phyloP scores from a whole-genome alignment of 2,797 vertebrate genomes.

The Anabacerthia variegaticeps region DNA sequence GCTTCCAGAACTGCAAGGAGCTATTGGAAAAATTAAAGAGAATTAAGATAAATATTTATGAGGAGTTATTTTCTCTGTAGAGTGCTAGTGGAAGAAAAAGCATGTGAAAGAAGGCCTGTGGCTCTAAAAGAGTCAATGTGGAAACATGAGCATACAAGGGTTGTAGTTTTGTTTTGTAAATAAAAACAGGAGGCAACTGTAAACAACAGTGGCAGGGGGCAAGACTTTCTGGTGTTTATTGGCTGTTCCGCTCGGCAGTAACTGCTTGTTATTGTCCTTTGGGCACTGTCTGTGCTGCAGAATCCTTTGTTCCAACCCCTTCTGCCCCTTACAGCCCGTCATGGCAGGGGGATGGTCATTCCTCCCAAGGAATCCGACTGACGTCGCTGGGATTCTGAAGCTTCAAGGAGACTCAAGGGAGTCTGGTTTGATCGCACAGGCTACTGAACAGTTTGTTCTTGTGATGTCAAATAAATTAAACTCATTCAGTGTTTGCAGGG shows the following conservation, averaged over 20 bases:
- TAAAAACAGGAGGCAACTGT: neutral
- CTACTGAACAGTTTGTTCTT: neutral
- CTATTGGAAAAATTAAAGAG: neutral
- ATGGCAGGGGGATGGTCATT: rapidly evolving
- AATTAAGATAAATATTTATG: neutral
- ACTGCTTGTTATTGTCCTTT: neutral
- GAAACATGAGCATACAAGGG: neutral
- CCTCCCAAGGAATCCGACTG: neutral
- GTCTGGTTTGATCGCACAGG: rapidly evolving
- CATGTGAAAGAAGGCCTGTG: neutral
- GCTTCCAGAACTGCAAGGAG: neutral
- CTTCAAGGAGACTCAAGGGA: neutral
- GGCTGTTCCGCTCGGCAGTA: neutral
- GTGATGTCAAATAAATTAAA: neutral
- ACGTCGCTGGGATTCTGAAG: neutral
- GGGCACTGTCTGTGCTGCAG: neutral
- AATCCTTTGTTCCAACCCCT: neutral
- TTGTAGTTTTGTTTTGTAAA: neutral
- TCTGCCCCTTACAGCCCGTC: rapidly evolving
- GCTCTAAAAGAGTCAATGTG: neutral
- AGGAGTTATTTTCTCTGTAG: neutral
- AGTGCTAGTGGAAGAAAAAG: neutral
- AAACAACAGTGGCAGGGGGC: neutral
- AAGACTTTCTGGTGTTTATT: neutral
- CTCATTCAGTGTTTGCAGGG: neutral